phyloP scores from a whole-genome alignment of 2,888 invertebrate genomes.

The Octodonta nipae region DNA sequence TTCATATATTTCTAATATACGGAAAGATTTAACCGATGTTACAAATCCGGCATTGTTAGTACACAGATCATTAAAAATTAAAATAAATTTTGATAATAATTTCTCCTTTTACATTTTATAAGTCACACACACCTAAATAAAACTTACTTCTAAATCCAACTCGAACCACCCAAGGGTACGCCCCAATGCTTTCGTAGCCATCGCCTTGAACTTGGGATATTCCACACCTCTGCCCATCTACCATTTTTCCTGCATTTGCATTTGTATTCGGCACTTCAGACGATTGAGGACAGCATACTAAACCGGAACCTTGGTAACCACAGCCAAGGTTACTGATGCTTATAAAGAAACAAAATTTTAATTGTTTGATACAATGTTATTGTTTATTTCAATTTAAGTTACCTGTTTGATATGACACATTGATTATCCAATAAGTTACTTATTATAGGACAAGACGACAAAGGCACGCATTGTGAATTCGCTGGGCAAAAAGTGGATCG shows the following conservation, averaged over 20 bases:
- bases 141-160: constrained; percentile 64
- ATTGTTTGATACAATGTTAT: no score
- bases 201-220: constrained; percentile 52
- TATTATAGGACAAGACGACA: constrained; percentile 43
- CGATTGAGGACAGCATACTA: constrained; percentile 46
- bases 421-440: constrained; percentile 44
- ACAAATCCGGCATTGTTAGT: no score
- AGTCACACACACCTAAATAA: no score
- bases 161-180: constrained; percentile 63
- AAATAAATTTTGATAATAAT: no score
- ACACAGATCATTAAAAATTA: no score
- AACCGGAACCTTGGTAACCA: constrained; percentile 41
- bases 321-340: constrained; percentile 46
- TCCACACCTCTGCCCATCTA: constrained; percentile 44
- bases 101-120: no score
- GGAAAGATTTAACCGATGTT: no score
- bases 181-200: constrained; percentile 53
- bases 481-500: constrained; percentile 28
- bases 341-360: constrained; percentile 4
- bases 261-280: constrained; percentile 26
- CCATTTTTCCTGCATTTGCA: constrained; percentile 17
- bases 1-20: no score
- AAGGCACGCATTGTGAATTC: constrained; percentile 38
- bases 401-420: constrained; percentile 48
- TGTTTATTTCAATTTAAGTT: constrained; percentile 18